A percentile compares a stretch with the other conserved stretches of the same genome.
Conservation (phyloP, 2,888 invertebrate species). For the Carpatolechia fugitivella region DNA sequence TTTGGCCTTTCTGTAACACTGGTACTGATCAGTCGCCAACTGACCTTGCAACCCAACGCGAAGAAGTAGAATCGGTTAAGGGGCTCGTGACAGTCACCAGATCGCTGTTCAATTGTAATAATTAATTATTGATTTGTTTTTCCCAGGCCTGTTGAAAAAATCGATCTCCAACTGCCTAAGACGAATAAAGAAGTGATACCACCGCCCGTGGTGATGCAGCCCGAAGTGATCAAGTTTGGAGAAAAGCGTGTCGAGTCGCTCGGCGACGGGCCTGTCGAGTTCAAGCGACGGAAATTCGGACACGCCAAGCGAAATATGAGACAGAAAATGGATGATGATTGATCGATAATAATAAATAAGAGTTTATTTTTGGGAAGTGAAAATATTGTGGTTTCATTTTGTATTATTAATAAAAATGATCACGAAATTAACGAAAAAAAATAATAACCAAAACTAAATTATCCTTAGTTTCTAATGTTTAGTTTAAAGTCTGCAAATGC, state of each 20-base stretch:
- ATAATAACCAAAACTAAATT: no score
- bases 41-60: no score
- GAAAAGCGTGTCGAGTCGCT: slow-evolving; percentile 81
- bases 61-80: no score
- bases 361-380: not conserved
- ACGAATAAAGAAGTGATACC: slow-evolving; percentile 60
- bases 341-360: slow-evolving; percentile 21
- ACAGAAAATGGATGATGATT: slow-evolving; percentile 82
- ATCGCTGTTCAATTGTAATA: not conserved
- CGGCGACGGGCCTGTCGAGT: slow-evolving; percentile 75
- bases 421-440: no score
- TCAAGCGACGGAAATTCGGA: slow-evolving; percentile 85
- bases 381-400: no score
- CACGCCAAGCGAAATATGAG: slow-evolving; percentile 81
- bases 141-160: slow-evolving; percentile 65
- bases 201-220: slow-evolving; percentile 68
- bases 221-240: slow-evolving; percentile 74
- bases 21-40: no score
- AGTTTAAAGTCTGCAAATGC: no score
- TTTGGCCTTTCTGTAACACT: no score
- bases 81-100: no score
- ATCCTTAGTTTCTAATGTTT: no score
- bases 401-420: no score
- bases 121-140: not conserved
- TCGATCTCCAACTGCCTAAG: slow-evolving; percentile 87